Evolutionary conservation across 2,888 invertebrate species (phyloP).

Genomic region (Xestia ashworthii): DNA sequence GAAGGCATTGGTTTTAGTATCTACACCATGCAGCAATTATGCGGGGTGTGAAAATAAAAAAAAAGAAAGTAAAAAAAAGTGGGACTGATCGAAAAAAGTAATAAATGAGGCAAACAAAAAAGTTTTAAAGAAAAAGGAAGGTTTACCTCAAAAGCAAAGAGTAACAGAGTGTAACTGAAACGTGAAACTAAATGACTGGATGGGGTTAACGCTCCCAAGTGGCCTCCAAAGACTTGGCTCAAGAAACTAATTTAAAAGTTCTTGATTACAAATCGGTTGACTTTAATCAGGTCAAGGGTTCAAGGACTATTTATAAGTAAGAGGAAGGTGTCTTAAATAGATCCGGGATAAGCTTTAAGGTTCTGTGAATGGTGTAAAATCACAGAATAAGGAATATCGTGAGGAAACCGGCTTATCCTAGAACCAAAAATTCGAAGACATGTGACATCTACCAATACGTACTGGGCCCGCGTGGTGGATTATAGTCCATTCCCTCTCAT

Average conservation of each 20-base stretch:
- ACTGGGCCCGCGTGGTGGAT: no score
- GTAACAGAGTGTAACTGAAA: conserved; percentile 23
- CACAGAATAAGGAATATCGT: neutral
- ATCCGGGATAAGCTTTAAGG: neutral
- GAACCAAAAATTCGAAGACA: no score
- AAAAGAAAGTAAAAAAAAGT: neutral
- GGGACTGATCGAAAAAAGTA: neutral
- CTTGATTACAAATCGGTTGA: conserved; percentile 58
- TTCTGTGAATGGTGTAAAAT: neutral
- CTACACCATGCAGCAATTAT: no score
- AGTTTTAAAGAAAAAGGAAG: neutral
- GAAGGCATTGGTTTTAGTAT: no score
- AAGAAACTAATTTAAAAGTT: conserved; percentile 62
- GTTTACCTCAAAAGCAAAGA: conserved; percentile 3
- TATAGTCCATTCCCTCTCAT: no score
- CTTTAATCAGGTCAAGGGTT: conserved; percentile 56
- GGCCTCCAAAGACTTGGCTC: conserved; percentile 39
- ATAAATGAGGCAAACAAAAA: neutral
- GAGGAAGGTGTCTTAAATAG: conserved; percentile 18
- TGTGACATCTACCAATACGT: no score
- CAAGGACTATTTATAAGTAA: conserved; percentile 44
- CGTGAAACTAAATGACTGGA: conserved; percentile 36
- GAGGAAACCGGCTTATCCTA: no score
- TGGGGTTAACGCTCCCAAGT: conserved; percentile 57
- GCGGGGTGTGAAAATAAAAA: neutral